A percentile compares a stretch with the other conserved stretches of the same genome.
phyloP scores from a whole-genome alignment of 2,113 vertebrate species.

The Asarcornis scutulata region DNA sequence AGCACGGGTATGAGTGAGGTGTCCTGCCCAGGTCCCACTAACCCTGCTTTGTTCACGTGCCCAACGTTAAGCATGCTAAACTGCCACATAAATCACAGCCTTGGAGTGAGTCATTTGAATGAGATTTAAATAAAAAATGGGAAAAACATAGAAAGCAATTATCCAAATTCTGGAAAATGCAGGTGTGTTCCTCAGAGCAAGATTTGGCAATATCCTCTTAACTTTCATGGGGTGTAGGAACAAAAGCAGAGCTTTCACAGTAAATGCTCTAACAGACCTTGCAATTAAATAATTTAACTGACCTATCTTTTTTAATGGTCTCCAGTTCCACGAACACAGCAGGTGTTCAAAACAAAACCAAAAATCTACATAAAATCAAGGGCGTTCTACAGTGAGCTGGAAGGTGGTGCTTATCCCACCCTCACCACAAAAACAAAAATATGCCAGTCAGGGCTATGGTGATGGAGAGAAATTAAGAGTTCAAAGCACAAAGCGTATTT shows the following conservation, averaged over 20 bases:
- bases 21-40: background rate
- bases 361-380: background rate
- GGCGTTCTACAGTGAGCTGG: fast-evolving
- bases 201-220: background rate
- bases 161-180: background rate
- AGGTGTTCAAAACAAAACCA: background rate
- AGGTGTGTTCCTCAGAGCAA: background rate
- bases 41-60: background rate
- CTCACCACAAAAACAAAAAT: background rate
- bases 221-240: background rate
- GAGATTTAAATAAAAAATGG: background rate
- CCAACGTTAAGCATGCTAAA: background rate
- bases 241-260: background rate
- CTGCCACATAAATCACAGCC: background rate
- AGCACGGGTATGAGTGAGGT: background rate
- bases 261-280: background rate
- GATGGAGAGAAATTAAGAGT: background rate
- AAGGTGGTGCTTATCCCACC: background rate
- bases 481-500: background rate
- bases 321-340: background rate
- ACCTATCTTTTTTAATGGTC: background rate
- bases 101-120: background rate
- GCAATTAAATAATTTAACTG: background rate
- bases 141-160: background rate
- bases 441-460: background rate